These are phyloP conservation scores for Masticophis lateralis DNA, from an alignment of 2,797 vertebrate genomes.

Conservation along the genomic window DNA sequence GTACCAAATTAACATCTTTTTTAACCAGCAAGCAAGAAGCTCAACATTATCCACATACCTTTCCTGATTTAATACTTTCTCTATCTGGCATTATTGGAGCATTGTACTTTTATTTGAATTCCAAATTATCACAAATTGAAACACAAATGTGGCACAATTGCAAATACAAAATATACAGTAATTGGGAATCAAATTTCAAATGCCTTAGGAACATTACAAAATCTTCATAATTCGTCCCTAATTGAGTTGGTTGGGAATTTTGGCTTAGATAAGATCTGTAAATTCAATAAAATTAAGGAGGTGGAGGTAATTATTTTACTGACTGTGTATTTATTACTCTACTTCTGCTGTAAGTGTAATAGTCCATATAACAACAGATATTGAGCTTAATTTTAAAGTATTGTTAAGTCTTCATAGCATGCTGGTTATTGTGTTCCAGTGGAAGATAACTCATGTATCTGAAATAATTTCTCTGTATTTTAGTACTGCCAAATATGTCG, in stretches of 20 bases:
- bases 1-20: background rate
- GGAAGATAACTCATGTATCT: conserved; percentile 20
- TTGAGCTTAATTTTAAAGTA: background rate
- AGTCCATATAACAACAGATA: background rate
- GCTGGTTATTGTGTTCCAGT: background rate
- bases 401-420: background rate
- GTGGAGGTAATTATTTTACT: background rate
- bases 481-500: conserved; percentile 98
- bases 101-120: background rate
- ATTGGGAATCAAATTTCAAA: background rate
- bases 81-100: background rate
- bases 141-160: background rate
- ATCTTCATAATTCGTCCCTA: background rate
- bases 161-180: background rate
- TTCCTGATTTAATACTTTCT: background rate
- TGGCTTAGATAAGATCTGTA: background rate
- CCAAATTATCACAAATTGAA: background rate
- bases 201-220: background rate
- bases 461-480: conserved; percentile 63
- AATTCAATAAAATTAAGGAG: background rate
- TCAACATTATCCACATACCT: background rate
- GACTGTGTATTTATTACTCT: background rate
- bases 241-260: background rate
- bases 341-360: background rate
- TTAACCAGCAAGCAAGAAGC: background rate